A percentile compares a stretch with the other conserved stretches of the same genome.
Conservation (phyloP, 2,797 vertebrate species). For the Rallus crepitans region DNA sequence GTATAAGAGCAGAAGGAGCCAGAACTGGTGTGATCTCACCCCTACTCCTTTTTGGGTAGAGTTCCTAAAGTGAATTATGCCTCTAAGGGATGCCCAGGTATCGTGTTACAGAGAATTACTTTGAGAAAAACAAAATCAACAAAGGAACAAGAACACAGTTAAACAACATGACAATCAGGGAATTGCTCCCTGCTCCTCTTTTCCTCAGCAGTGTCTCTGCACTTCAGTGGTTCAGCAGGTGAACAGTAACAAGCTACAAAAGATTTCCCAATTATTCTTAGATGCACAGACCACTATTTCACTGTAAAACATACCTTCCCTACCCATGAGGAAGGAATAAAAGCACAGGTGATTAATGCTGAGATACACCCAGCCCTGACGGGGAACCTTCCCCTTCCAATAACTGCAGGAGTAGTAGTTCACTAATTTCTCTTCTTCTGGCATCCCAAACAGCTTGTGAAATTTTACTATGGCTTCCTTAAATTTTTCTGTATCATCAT, state of each 20-base stretch:
- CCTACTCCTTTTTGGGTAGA: background rate
- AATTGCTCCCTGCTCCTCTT: background rate
- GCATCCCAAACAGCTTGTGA: constrained; percentile 95
- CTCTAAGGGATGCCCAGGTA: background rate
- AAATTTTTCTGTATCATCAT: constrained; percentile 96
- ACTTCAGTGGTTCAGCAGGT: accelerated
- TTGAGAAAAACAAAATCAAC: background rate
- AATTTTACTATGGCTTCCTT: constrained; percentile 96
- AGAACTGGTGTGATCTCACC: background rate
- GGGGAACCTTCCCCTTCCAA: constrained; percentile 96
- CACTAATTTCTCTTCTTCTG: constrained; percentile 96
- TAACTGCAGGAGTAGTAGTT: constrained; percentile 99
- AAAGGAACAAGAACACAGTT: background rate
- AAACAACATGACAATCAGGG: background rate
- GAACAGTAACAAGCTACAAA: background rate
- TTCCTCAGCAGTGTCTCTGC: background rate
- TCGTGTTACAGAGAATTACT: background rate
- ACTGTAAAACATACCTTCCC: constrained; percentile 87
- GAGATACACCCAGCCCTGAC: constrained; percentile 98
- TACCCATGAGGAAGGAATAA: constrained; percentile 95
- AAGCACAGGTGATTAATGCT: constrained; percentile 99
- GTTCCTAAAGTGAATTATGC: background rate
- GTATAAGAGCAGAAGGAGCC: background rate
- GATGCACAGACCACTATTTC: background rate
- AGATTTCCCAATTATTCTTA: background rate